Evolutionary conservation across 92 coral and sea anemone genomes (phyloP), one percentile per base, ranked within the genome.

Genomic region (Porites evermanni): DNA sequence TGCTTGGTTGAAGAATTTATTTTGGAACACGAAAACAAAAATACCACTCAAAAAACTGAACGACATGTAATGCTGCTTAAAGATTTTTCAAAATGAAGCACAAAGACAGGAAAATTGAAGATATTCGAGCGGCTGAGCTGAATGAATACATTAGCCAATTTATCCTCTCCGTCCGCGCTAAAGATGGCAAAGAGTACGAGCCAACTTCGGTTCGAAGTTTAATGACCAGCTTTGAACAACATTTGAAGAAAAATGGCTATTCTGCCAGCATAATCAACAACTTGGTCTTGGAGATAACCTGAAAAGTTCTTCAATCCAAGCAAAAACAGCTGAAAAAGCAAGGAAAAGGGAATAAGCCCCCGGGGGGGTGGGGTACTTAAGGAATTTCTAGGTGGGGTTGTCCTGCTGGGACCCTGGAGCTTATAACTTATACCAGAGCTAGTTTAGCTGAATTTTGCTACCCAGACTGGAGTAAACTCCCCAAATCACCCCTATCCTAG

Each of bases 41-140:
- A 59, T 59, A 59, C 64, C 64, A 16, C 64, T 59, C 13, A 29
- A 29, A 29, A 29, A 29, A 29, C 32, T 29, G 32, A 29, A 29
- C 32, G 2, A 29, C 32, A 29, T 86, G 89, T 86, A 47, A 73
- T n/a, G 18, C 59, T 73, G 81, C 82, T 80, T 52, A 87, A 80
- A 87, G 82, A 68, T 72, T 80, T 63, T 75, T 87, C 66, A 80
- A 64, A 87, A 80, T 82, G 79, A 87, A 80, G 91, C 65, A 85
- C 70, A 76, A 76, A 85, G 83, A 60, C 47, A 85, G 82, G 81
- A 85, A 75, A 63, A 24, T 84, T n/a, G 83, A 84, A 84, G 88
- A 73, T 63, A 75, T 75, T 61, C 83, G 51, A 29, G 82, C 88
- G 20, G 58, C 14, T 16, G 91, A 81, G 68, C 77, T 80, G 65